These are phyloP conservation scores for Thalpophila matura DNA, from an alignment of 2,888 invertebrate species.

Conservation along the genomic window DNA sequence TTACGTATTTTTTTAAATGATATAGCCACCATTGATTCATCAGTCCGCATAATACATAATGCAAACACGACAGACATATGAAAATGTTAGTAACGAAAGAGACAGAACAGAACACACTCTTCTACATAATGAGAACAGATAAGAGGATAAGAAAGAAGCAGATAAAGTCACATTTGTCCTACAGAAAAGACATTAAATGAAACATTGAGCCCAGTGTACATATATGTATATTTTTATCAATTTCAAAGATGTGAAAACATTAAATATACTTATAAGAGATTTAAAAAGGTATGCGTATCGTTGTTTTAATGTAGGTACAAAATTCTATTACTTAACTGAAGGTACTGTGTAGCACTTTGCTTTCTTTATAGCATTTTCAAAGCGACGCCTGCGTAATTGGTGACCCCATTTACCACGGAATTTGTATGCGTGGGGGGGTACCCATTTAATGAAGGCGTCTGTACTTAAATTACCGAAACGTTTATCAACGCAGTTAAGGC, in stretches of 20 bases:
- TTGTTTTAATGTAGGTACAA: too few species aligned
- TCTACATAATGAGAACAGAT: slow-evolving; percentile 10
- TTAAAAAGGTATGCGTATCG: too few species aligned
- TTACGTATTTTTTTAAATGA: too few species aligned
- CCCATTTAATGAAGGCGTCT: too few species aligned
- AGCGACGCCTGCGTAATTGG: too few species aligned
- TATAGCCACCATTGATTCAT: slow-evolving; percentile 31
- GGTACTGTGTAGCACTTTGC: slow-evolving; percentile 11
- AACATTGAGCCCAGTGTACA: not conserved
- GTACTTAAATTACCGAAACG: not conserved
- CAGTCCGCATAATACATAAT: not conserved
- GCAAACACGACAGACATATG: slow-evolving; percentile 42
- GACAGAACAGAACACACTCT: slow-evolving; percentile 47
- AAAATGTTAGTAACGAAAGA: slow-evolving; percentile 52
- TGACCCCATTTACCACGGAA: too few species aligned
- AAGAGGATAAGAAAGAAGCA: slow-evolving; percentile 4
- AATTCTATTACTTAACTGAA: too few species aligned
- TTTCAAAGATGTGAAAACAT: too few species aligned
- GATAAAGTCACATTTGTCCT: not conserved
- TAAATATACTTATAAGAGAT: too few species aligned
- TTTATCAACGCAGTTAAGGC: not conserved
- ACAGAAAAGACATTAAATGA: not conserved
- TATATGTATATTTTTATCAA: too few species aligned
- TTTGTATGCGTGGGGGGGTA: too few species aligned
- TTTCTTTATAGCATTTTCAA: not conserved